A percentile compares a stretch with the other conserved stretches of the same genome.
phyloP scores from a whole-genome alignment of 2,888 invertebrate genomes.

The Euproctis similis region DNA sequence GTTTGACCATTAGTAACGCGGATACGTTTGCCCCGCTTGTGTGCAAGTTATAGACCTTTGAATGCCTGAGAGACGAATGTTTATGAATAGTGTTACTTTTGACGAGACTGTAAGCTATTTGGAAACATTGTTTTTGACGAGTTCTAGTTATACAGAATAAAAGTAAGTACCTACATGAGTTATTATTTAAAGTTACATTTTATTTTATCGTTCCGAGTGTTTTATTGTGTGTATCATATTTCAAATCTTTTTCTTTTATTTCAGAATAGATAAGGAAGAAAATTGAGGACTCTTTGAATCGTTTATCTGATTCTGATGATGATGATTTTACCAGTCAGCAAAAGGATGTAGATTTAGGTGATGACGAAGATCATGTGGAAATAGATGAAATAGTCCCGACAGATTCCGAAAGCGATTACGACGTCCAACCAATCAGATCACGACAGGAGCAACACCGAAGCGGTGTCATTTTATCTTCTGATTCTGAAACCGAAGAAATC shows the following conservation, averaged over 20 bases:
- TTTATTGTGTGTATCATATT: conserved; percentile 3
- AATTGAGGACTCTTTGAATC: conserved; percentile 8
- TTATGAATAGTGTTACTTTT: conserved; percentile 9
- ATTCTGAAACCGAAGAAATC: conserved; percentile 9
- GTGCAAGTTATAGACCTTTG: conserved; percentile 7
- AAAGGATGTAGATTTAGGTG: conserved; percentile 4
- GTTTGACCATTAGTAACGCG: conserved; percentile 4
- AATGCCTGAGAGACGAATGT: conserved; percentile 8
- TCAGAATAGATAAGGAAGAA: conserved; percentile 6
- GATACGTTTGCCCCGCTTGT: conserved; percentile 6
- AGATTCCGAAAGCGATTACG: conserved; percentile 9
- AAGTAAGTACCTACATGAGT: conserved; percentile 2
- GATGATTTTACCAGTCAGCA: conserved; percentile 7
- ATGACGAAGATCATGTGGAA: conserved; percentile 8
- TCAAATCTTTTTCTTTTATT: conserved; percentile 4
- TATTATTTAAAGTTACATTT: conserved; percentile 6
- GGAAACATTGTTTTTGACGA: neutral
- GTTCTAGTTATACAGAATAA: conserved; percentile 1
- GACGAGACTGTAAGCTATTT: conserved; percentile 7
- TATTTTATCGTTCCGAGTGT: conserved; percentile 7
- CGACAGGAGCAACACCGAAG: conserved; percentile 5
- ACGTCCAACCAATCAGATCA: conserved; percentile 7
- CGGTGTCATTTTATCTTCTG: conserved; percentile 6
- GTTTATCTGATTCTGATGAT: conserved; percentile 8
- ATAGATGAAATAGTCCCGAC: conserved; percentile 7